These are phyloP conservation scores for Ephydatia muelleri DNA, from an alignment of 37 sponge, comb jelly and placozoan species.

Conservation along the genomic window DNA sequence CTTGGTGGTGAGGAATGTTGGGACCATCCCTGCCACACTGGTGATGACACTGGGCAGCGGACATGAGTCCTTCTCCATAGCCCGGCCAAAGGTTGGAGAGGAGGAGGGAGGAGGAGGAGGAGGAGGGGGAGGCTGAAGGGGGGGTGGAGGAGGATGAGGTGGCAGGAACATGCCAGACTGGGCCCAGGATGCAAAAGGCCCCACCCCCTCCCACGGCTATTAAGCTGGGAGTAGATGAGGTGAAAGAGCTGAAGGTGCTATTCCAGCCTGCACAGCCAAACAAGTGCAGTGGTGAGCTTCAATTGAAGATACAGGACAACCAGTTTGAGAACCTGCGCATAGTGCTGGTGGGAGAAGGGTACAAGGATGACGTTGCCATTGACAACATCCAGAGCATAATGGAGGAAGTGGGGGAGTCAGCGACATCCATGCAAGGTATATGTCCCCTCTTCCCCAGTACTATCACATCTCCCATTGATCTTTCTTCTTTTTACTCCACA, in stretches of 20 bases:
- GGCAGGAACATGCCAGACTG: slow-evolving; percentile 11
- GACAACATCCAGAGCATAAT: slow-evolving; percentile 50
- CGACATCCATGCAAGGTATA: not conserved
- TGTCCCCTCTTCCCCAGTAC: not conserved
- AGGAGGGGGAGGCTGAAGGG: not conserved
- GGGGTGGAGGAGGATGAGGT: slow-evolving; percentile 12
- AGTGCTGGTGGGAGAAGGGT: slow-evolving; percentile 90
- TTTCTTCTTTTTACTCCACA: not conserved
- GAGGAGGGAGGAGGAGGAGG: slow-evolving; percentile 7
- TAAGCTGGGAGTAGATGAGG: slow-evolving; percentile 52
- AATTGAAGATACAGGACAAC: slow-evolving; percentile 70
- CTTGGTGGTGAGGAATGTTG: slow-evolving; percentile 74
- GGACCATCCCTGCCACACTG: slow-evolving; percentile 82
- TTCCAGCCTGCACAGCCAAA: slow-evolving; percentile 48
- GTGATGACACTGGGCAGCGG: slow-evolving; percentile 37
- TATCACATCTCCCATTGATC: not conserved
- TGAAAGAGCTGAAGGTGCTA: slow-evolving; percentile 39
- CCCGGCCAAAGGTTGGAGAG: slow-evolving; percentile 11
- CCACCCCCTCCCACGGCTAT: slow-evolving; percentile 39
- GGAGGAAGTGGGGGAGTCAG: slow-evolving; percentile 17
- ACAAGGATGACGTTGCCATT: slow-evolving; percentile 80
- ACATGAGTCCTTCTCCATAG: slow-evolving; percentile 44
- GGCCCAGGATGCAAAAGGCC: not conserved
- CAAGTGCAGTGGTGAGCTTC: slow-evolving; percentile 44
- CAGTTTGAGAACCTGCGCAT: slow-evolving; percentile 88